Evolutionary conservation across 2,888 invertebrate genomes (phyloP).

Genomic region (Trissonchulus latispiculum): DNA sequence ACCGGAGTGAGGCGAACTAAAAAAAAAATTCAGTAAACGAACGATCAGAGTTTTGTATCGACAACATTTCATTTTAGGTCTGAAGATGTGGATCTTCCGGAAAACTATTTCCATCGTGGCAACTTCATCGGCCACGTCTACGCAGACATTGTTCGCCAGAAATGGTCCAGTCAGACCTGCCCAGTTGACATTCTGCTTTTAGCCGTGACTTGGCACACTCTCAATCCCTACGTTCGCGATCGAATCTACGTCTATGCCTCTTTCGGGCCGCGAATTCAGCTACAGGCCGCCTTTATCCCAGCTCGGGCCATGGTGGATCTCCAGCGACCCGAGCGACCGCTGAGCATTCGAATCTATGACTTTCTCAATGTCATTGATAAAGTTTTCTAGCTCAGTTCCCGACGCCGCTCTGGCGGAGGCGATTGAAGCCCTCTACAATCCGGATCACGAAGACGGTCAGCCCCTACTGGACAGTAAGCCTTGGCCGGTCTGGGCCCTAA

Average conservation of each 20-base stretch:
- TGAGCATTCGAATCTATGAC: not conserved
- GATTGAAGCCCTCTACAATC: not conserved
- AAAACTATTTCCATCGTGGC: not conserved
- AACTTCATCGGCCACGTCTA: not conserved
- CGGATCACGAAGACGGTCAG: not conserved
- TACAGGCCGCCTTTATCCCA: not conserved
- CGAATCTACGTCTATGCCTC: not conserved
- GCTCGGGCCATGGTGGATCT: not conserved
- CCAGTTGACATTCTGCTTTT: not conserved
- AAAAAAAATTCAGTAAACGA: too few species aligned
- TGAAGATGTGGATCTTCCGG: not conserved
- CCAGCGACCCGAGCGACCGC: not conserved
- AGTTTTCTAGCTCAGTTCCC: not conserved
- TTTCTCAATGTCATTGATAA: not conserved
- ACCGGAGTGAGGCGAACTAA: too few species aligned
- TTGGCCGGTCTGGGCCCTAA: not conserved
- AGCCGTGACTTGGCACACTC: not conserved
- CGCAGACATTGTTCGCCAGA: slow-evolving; percentile 4
- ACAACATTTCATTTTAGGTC: not conserved
- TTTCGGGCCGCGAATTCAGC: not conserved
- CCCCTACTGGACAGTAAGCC: not conserved
- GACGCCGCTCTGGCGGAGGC: not conserved
- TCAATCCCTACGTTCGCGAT: not conserved
- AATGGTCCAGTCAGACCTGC: not conserved
- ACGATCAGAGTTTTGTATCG: too few species aligned